Evolutionary conservation across 1,140 invertebrate genomes (phyloP), one percentile per base, ranked within the genome.

Genomic region (Olivierus martensii): DNA sequence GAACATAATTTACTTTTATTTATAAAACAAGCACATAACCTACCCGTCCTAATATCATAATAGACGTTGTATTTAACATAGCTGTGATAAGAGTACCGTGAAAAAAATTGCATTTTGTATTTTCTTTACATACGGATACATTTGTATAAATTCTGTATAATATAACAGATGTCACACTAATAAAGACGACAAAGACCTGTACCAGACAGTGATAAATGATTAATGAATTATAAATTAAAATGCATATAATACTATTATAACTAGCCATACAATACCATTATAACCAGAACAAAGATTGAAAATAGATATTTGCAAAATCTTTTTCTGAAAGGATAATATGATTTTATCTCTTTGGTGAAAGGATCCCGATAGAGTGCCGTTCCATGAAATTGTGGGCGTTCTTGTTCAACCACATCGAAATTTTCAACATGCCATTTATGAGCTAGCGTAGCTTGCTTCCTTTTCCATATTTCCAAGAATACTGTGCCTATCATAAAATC

Each of bases 401-500:
- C 69, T 18, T 66, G 67, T 57, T 73, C 69, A 15, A 63, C 63
- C 2, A 59, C 53, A 53, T 73, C 71, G 65, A 67, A 73, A 42
- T 69, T 62, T 14, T 70, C 62, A 2, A 73, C 71, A 53, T 72
- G 65, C 72, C 72, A 73, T 46, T 70, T 59, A 59, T 68, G 70
- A 7, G 72, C 67, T 34, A 71, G 56, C 2, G 58, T 59, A 14
- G 66, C 63, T 43, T 66, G 64, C 49, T 66, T 60, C 19, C 71
- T 42, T 60, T 72, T 72, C 71, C 71, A 73, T 2, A 69, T 38
- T 58, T 73, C 71, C 37, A 71, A 60, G 56, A 72, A 72, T 36
- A 72, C 55, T 14, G 71, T 71, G 36, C 70, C 71, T 73, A n/a
- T n/a, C n/a, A n/a, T n/a, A n/a, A n/a, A n/a, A n/a, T n/a, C n/a